A percentile compares a stretch with the other conserved stretches of the same genome.
These are phyloP conservation scores for Epinephelus cyanopodus DNA, from an alignment of 2,113 vertebrate species.

Conservation along the genomic window DNA sequence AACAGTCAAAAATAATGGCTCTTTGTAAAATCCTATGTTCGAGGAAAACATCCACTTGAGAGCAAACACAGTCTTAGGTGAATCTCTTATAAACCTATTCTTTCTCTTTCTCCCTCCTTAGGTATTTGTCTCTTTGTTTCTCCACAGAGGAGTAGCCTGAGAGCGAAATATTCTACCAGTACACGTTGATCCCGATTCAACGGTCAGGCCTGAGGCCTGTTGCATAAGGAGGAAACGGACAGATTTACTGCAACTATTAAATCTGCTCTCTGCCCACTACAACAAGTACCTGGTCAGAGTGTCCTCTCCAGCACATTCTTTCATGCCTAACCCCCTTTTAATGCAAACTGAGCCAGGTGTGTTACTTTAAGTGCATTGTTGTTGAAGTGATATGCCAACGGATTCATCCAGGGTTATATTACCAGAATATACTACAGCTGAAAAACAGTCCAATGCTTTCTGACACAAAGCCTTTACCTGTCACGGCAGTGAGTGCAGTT, in stretches of 20 bases:
- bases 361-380: constrained; percentile 12
- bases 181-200: constrained; percentile 22
- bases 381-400: not conserved
- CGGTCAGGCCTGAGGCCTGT: constrained; percentile 16
- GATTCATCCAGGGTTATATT: not conserved
- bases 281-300: constrained; percentile 20
- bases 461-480: not conserved
- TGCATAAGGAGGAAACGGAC: constrained; percentile 30
- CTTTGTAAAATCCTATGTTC: not conserved
- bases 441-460: not conserved
- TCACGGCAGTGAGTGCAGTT: not conserved
- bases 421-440: not conserved
- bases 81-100: not conserved
- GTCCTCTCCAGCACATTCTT: constrained; percentile 11
- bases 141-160: constrained; percentile 7
- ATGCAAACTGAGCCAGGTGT: not conserved
- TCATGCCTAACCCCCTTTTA: constrained; percentile 2
- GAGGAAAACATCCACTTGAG: not conserved
- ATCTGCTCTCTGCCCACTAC: constrained; percentile 17
- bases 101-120: not conserved
- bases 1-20: constrained; percentile 24
- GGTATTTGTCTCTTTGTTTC: not conserved
- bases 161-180: not conserved
- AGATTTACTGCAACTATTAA: constrained; percentile 40
- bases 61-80: not conserved